A percentile compares a stretch with the other conserved stretches of the same genome.
Evolutionary conservation across 2,888 invertebrate genomes (phyloP).

Genomic region (Dryomyza anilis): DNA sequence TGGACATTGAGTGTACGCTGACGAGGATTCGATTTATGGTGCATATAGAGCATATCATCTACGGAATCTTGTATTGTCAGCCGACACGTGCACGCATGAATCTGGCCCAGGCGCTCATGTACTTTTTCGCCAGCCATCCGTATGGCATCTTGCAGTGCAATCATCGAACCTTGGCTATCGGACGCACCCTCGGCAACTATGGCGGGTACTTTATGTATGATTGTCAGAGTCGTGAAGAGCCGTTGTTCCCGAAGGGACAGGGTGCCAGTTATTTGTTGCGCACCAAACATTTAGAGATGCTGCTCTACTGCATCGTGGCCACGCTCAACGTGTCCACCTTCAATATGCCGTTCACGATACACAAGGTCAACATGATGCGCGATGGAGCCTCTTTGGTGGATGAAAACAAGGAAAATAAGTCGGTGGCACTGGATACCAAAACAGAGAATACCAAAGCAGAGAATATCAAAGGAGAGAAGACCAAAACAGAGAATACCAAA

Average conservation of each 20-base stretch:
- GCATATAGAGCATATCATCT: constrained; percentile 64
- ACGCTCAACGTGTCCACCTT: constrained; percentile 65
- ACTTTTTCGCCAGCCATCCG: constrained; percentile 65
- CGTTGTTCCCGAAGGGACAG: constrained; percentile 66
- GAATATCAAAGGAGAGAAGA: too few species aligned
- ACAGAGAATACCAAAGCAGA: too few species aligned
- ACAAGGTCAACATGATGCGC: constrained; percentile 47
- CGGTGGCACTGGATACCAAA: background rate
- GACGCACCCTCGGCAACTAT: constrained; percentile 40
- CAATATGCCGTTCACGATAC: constrained; percentile 64
- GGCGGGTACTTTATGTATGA: constrained; percentile 72
- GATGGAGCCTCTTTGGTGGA: background rate
- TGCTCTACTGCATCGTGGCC: constrained; percentile 68
- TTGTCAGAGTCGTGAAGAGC: constrained; percentile 67
- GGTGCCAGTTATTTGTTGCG: constrained; percentile 67
- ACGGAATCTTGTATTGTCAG: constrained; percentile 66
- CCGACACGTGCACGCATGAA: constrained; percentile 63
- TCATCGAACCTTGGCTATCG: constrained; percentile 64
- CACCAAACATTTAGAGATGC: constrained; percentile 66
- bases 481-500: too few species aligned
- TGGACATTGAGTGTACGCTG: constrained; percentile 64
- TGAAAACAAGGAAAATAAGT: background rate
- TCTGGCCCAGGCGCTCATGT: constrained; percentile 66
- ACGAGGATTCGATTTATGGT: constrained; percentile 67
- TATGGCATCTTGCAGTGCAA: constrained; percentile 66